Evolutionary conservation across 1,140 invertebrate genomes (phyloP), one percentile per base, ranked within the genome.

Genomic region (Calephelis nemesis): DNA sequence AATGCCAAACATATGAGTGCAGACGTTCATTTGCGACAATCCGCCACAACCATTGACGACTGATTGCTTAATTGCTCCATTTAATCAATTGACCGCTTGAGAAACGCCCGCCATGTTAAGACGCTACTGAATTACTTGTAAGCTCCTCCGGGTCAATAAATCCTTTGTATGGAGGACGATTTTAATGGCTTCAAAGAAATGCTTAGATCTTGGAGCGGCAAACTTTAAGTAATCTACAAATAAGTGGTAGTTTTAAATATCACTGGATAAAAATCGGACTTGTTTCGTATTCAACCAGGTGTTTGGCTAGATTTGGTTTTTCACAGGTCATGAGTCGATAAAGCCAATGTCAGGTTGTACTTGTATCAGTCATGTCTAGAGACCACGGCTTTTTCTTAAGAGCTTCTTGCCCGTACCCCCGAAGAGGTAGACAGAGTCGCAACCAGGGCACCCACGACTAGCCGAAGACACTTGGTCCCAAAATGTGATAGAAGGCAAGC

Each of bases 1-100:
- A 60, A 60, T 60, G 58, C 58, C 58, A 60, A 60, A 60, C 58
- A 60, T 60, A 60, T 74, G 74, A 75, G 74, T 76, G 77, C 84
- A 81, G 86, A 81, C 79, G 79, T 78, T 90, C 87, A 84, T 88
- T 87, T 88, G 88, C 84, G 85, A 88, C 83, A 82, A 82, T 82
- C 82, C 80, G 73, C 79, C 75, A 71, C 68, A 73, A 70, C 77
- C 81, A 83, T 86, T 87, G 81, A 83, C 73, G 78, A 77, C 85
- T 91, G 88, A 91, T 91, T 91, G 85, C 75, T 89, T 91, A 91
- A 91, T 91, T 91, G 88, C 82, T 90, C 82, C 84, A 86, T 91
- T 91, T 91, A 91, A 91, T 90, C 87, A 91, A 91, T 89, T 89
- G 88, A 83, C 81, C 82, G 80, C 79, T 84, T 79, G 81, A 87